Evolutionary conservation across 2,888 invertebrate species (phyloP).

Genomic region (Unio delphinus): DNA sequence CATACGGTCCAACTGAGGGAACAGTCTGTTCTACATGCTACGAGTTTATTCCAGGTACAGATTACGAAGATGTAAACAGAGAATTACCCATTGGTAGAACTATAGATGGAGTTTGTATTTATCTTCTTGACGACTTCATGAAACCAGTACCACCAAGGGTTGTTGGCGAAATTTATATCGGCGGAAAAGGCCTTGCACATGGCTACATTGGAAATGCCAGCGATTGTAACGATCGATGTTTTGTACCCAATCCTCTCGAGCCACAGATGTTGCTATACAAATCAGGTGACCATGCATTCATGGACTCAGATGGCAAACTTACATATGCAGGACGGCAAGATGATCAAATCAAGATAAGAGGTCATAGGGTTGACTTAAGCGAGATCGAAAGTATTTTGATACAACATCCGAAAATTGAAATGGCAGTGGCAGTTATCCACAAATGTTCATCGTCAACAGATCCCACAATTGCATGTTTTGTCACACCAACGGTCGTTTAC

Average conservation of each 20-base stretch:
- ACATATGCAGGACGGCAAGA: constrained; percentile 83
- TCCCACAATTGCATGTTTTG: constrained; percentile 42
- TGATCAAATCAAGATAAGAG: constrained; percentile 78
- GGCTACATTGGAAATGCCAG: constrained; percentile 81
- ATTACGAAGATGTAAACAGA: constrained; percentile 67
- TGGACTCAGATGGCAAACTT: constrained; percentile 79
- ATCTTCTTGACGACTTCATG: too few relatives aligned
- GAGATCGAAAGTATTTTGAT: constrained; percentile 79
- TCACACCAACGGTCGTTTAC: constrained; percentile 45
- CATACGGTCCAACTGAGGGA: constrained; percentile 92
- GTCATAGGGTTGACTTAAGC: constrained; percentile 87
- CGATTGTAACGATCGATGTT: constrained; percentile 73
- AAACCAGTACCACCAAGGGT: too few relatives aligned
- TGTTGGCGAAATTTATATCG: too few relatives aligned
- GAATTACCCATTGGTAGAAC: constrained; percentile 89
- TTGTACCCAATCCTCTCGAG: constrained; percentile 39
- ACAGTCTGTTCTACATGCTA: constrained; percentile 92
- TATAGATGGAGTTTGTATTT: constrained; percentile 2
- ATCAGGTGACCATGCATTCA: constrained; percentile 87
- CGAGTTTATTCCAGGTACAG: constrained; percentile 73
- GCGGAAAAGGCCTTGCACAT: constrained; percentile 82
- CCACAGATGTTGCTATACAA: constrained; percentile 76
- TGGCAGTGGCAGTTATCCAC: constrained; percentile 48
- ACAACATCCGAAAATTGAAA: constrained; percentile 48
- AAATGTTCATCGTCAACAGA: constrained; percentile 30